phyloP scores from a whole-genome alignment of 2,113 vertebrate genomes.

The Cnemophilus loriae region DNA sequence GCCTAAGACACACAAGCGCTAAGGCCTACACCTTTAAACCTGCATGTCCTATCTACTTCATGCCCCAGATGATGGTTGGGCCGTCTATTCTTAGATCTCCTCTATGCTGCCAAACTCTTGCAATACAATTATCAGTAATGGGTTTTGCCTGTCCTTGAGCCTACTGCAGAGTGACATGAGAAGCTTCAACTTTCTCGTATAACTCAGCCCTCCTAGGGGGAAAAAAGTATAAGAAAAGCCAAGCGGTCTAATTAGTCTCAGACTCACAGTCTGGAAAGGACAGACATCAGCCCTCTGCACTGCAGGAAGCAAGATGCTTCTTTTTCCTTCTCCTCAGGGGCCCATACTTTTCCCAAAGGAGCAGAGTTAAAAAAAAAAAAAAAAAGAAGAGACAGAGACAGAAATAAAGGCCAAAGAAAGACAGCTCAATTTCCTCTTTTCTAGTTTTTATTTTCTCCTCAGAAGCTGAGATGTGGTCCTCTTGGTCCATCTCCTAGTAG shows the following conservation, averaged over 20 bases:
- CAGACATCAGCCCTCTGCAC: background rate
- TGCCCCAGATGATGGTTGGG: background rate
- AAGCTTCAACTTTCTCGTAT: background rate
- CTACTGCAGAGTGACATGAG: background rate
- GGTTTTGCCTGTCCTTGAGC: constrained; percentile 23
- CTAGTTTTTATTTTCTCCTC: background rate
- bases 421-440: background rate
- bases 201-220: background rate
- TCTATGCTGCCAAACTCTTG: background rate
- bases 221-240: background rate
- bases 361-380: background rate
- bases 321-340: background rate
- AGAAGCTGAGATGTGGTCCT: background rate
- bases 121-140: background rate
- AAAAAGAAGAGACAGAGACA: background rate
- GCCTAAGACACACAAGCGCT: background rate
- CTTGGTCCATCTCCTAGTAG: background rate
- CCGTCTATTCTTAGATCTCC: constrained; percentile 24
- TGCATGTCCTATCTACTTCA: background rate
- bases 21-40: background rate
- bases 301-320: background rate
- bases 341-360: background rate
- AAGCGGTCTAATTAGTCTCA: constrained; percentile 40
- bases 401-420: background rate
- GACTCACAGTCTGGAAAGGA: background rate